Evolutionary conservation across 1,140 invertebrate genomes (phyloP).

Genomic region (Listronotus bonariensis): DNA sequence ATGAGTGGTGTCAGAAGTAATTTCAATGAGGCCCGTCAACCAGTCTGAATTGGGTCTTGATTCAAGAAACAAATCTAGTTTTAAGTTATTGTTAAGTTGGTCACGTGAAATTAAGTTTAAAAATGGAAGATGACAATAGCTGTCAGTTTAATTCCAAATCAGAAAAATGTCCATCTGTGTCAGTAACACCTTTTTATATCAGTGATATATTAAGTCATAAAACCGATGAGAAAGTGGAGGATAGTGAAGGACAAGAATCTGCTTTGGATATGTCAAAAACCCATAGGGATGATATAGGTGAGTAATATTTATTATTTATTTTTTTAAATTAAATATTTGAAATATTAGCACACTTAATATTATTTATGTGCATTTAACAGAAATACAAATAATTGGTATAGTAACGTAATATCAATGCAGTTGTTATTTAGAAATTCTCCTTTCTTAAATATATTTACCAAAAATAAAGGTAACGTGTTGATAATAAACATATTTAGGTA

Average conservation of each 20-base stretch:
- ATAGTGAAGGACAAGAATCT: constrained; percentile 48
- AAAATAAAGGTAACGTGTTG: no score
- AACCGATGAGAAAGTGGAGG: constrained; percentile 46
- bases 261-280: constrained; percentile 56
- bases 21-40: constrained; percentile 43
- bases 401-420: no score
- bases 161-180: constrained; percentile 44
- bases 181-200: constrained; percentile 73
- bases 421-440: no score
- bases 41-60: constrained; percentile 36
- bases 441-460: no score
- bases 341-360: no score
- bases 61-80: constrained; percentile 28
- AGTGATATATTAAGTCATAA: constrained; percentile 72
- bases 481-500: no score
- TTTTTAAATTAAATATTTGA: no score
- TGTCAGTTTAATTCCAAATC: constrained; percentile 28
- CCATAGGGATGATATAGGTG: constrained; percentile 30
- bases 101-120: neutral
- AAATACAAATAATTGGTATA: no score
- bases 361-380: no score
- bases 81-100: constrained; percentile 8
- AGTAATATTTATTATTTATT: constrained; percentile 1
- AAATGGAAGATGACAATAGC: constrained; percentile 41
- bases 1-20: constrained; percentile 42